Evolutionary conservation across 2,888 invertebrate genomes (phyloP).

Genomic region (Timandra comae): DNA sequence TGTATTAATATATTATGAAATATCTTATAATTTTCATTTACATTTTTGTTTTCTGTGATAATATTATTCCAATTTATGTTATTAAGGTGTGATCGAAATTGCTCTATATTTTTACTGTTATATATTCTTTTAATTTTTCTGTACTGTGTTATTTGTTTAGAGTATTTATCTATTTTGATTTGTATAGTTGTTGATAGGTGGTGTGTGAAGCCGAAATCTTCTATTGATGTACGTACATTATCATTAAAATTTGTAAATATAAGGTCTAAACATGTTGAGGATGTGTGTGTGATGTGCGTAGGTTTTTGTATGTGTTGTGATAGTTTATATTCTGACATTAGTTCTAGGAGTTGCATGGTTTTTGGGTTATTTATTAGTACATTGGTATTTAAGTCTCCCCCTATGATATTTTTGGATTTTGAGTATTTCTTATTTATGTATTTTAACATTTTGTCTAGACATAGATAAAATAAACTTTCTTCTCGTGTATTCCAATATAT

Average conservation of each 20-base stretch:
- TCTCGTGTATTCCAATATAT: conserved; percentile 15
- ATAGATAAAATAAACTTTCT: conserved; percentile 6
- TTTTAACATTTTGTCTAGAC: not conserved
- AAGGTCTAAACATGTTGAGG: conserved; percentile 9
- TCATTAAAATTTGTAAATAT: conserved; percentile 7
- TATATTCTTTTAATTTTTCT: not conserved
- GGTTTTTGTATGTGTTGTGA: conserved; percentile 5
- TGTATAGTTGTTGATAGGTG: conserved; percentile 1
- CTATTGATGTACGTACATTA: not conserved
- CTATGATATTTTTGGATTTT: conserved; percentile 2
- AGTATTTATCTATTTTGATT: not conserved
- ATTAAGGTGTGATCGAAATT: not conserved
- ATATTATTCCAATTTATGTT: not conserved
- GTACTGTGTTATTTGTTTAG: not conserved
- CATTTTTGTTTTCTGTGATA: not conserved
- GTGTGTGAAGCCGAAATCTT: conserved; percentile 4
- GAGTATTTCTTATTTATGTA: conserved; percentile 8
- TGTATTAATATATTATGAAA: not conserved
- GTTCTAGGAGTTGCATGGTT: conserved; percentile 1
- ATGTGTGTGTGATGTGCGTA: conserved; percentile 3
- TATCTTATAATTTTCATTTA: not conserved
- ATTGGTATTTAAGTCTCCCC: not conserved
- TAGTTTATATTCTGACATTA: conserved; percentile 6
- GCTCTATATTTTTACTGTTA: conserved; percentile 1
- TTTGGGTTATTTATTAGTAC: not conserved